A percentile compares a stretch with the other conserved stretches of the same genome.
Conservation (phyloP, 2,888 invertebrate species). For the Mylabris sibirica region DNA sequence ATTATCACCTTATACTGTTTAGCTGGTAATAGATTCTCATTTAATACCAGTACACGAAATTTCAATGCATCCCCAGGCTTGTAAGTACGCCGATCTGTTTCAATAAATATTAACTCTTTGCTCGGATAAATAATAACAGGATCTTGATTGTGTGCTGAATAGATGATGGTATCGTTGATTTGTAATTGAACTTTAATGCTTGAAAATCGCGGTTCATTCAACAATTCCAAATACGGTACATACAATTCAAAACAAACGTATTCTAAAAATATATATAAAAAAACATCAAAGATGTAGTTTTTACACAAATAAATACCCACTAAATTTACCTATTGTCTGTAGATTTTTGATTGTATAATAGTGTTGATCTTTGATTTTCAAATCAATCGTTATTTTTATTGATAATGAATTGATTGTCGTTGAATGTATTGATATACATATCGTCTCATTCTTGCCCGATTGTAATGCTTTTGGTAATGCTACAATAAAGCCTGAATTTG, state of each 20-base stretch:
- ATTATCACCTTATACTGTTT: conserved; percentile 39
- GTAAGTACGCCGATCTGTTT: conserved; percentile 66
- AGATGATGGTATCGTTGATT: conserved; percentile 43
- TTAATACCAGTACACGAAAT: conserved; percentile 64
- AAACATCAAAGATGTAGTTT: too few species aligned
- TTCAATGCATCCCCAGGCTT: conserved; percentile 66
- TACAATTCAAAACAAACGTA: conserved; percentile 54
- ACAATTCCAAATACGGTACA: conserved; percentile 45
- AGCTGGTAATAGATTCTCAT: conserved; percentile 63
- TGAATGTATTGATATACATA: conserved; percentile 55
- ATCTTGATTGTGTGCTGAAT: conserved; percentile 54
- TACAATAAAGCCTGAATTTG: conserved; percentile 52
- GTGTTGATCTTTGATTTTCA: conserved; percentile 55
- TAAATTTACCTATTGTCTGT: conserved; percentile 36
- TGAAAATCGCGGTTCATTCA: conserved; percentile 50
- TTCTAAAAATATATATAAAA: conserved; percentile 44
- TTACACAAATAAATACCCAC: too few species aligned
- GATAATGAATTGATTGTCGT: conserved; percentile 38
- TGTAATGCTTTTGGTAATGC: conserved; percentile 54
- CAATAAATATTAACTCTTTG: conserved; percentile 63
- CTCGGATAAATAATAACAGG: conserved; percentile 57
- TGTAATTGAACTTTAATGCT: conserved; percentile 53
- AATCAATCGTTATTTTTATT: conserved; percentile 48
- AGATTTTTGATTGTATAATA: conserved; percentile 47
- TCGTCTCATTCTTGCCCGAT: conserved; percentile 55